Conservation (phyloP, 2,888 invertebrate species). For the Aleiodes leptofemur region DNA sequence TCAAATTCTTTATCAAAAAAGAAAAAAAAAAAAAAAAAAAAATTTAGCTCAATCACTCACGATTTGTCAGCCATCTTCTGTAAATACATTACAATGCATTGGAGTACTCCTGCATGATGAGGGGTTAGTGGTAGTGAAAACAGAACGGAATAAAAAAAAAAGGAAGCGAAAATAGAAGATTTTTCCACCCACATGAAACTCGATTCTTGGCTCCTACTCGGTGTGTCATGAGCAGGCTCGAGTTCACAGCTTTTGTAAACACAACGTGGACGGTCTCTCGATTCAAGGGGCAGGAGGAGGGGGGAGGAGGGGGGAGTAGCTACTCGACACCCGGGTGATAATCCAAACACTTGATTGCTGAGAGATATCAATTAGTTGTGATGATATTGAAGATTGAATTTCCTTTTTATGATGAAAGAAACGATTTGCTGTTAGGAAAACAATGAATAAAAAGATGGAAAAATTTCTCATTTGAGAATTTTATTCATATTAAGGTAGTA, state of each 20-base stretch:
- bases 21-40: background rate
- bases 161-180: conserved; percentile 45
- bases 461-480: too few species aligned
- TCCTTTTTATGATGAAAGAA: background rate
- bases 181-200: conserved; percentile 57
- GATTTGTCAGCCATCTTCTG: conserved; percentile 17
- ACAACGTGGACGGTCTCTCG: conserved; percentile 53
- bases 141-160: conserved; percentile 25
- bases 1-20: conserved; percentile 10
- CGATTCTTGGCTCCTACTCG: conserved; percentile 42
- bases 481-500: too few species aligned
- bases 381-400: conserved; percentile 54
- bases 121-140: conserved; percentile 19
- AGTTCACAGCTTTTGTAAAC: conserved; percentile 72
- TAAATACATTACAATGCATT: conserved; percentile 33
- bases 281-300: conserved; percentile 30
- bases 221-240: conserved; percentile 69
- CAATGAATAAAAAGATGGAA: background rate
- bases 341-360: conserved; percentile 74
- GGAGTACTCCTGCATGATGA: conserved; percentile 10
- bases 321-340: conserved; percentile 56
- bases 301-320: background rate
- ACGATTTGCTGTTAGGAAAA: background rate
- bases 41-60: conserved; percentile 12
- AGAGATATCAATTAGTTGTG: conserved; percentile 72